Base-by-base conservation (phyloP, 1,140 invertebrate species). In the Panulirus ornatus region DNA sequence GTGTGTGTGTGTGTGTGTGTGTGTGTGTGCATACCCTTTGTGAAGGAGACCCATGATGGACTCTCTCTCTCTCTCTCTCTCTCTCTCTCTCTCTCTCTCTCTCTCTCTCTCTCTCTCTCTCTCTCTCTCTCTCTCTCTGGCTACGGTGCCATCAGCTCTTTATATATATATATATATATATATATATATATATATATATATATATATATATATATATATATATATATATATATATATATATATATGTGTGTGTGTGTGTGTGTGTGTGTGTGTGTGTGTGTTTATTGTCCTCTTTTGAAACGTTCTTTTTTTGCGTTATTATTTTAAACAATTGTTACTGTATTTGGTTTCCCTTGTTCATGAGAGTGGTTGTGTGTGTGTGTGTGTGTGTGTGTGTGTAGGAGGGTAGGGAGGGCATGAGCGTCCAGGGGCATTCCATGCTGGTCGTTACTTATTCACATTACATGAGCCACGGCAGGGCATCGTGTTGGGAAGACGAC, bases 1-100 rank as follows among this genome's bases (percentile, higher is more conserved):
- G 82, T 84, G 42, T 71, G 82, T 84, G 42, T 84, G 42, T 70
- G 82, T 73, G 63, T 70, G 42, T 34, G 36, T 11, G 36, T 36
- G 14, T n/a, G 38, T 27, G 63, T 84, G n/a, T 44, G 44, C n/a
- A 14, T 30, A n/a, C 2, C 34, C n/a, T 27, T 30, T 84, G 22
- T 58, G 22, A 40, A 30, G 54, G 54, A n/a, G 16, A 27, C 40
- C 36, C 40, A 27, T 76, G 27, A 34, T 19, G 16, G 2, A 9
- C 38, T 42, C 76, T 42, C 75, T 42, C 40, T 16, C 76, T 42
- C 76, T 42, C 76, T 42, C 76, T 42, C 76, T 42, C 76, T 42
- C 75, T 22, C 36, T 42, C 76, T 42, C 76, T 42, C 76, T 42
- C 76, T 42, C 76, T 42, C 76, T 16, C 38, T 42, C 16, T 11